phyloP scores from a whole-genome alignment of 1,140 invertebrate genomes.

The Dolichoris vasculosae region DNA sequence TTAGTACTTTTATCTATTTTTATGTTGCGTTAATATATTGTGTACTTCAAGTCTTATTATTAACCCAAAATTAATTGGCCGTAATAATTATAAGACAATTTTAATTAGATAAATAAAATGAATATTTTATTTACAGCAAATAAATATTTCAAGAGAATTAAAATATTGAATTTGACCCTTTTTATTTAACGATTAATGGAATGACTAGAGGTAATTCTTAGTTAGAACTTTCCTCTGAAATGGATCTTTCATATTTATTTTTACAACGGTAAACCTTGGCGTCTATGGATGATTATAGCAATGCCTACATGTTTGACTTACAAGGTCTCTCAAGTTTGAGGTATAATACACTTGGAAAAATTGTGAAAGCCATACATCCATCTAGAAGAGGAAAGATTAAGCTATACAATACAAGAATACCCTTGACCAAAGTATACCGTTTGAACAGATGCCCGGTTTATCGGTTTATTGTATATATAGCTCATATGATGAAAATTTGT shows the following conservation, averaged over 20 bases:
- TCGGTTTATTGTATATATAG: too few species aligned
- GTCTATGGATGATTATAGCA: neutral
- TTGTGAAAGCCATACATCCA: neutral
- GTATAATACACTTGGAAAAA: neutral
- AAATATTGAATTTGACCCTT: too few species aligned
- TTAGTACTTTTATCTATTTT: neutral
- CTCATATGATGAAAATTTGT: too few species aligned
- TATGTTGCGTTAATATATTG: too few species aligned
- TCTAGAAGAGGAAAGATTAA: neutral
- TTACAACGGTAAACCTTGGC: neutral
- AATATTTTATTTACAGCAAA: too few species aligned
- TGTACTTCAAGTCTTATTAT: too few species aligned
- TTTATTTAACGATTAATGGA: too few species aligned
- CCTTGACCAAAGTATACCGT: neutral
- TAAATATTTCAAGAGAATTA: too few species aligned
- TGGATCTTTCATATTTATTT: neutral
- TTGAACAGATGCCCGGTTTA: neutral
- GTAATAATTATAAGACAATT: too few species aligned
- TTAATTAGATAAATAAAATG: too few species aligned
- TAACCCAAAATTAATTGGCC: too few species aligned
- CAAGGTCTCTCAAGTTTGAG: neutral
- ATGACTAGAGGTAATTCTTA: neutral
- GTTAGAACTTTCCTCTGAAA: neutral
- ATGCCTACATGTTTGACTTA: neutral
- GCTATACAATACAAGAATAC: neutral